Conservation (phyloP, 2,113 vertebrate genomes). For the Columba janthina region DNA sequence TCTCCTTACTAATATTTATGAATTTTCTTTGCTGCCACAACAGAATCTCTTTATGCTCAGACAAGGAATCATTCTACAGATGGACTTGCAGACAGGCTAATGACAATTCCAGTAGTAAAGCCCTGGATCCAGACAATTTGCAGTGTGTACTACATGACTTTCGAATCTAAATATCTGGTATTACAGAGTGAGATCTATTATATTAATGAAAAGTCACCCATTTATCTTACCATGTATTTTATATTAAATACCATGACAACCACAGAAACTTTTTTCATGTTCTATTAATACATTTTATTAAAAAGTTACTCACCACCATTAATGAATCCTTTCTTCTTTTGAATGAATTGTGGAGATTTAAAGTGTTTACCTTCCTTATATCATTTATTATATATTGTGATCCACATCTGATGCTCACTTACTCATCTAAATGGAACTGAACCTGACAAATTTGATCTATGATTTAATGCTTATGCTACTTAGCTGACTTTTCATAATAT, state of each 20-base stretch:
- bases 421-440: not conserved
- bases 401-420: not conserved
- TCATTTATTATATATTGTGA: not conserved
- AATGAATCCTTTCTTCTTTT: not conserved
- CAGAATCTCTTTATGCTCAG: not conserved
- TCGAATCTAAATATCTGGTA: slow-evolving; percentile 1
- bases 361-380: not conserved
- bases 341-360: not conserved
- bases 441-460: not conserved
- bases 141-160: not conserved
- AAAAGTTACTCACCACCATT: not conserved
- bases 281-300: not conserved
- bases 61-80: not conserved
- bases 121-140: not conserved
- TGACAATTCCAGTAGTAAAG: slow-evolving; percentile 10
- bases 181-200: not conserved
- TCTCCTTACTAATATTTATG: not conserved
- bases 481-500: not conserved
- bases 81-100: not conserved
- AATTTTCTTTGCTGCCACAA: not conserved
- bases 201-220: slow-evolving; percentile 3
- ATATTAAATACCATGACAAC: slow-evolving; percentile 28
- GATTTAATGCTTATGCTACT: not conserved
- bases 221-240: slow-evolving; percentile 2
- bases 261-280: not conserved